A percentile compares a stretch with the other conserved stretches of the same genome.
These are phyloP conservation scores for Aurelia aurita DNA, from an alignment of 30 jellyfish, hydroid and myxozoan species.

Conservation along the genomic window DNA sequence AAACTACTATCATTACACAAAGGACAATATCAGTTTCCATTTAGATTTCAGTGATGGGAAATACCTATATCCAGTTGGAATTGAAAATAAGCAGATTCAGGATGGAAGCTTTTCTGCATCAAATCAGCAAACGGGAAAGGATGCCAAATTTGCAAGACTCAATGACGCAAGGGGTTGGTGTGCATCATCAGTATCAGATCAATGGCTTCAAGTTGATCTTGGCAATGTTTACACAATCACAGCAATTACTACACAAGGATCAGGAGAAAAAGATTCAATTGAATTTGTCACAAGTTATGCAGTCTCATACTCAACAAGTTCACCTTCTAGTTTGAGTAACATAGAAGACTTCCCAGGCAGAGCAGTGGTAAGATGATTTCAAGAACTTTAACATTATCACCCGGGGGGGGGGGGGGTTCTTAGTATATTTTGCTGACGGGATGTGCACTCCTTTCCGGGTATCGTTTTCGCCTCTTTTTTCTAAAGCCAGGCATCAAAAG, in stretches of 20 bases:
- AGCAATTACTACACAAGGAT: constrained; percentile 35
- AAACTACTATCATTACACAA: too few relatives aligned
- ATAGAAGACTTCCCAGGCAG: constrained; percentile 41
- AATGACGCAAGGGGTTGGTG: constrained; percentile 30
- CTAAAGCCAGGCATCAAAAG: too few relatives aligned
- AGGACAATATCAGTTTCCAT: not conserved
- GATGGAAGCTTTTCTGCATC: constrained; percentile 12
- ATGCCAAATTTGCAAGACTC: constrained; percentile 41
- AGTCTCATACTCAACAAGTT: constrained; percentile 15
- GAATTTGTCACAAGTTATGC: constrained; percentile 15
- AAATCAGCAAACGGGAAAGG: constrained; percentile 1
- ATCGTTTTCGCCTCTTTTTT: too few relatives aligned
- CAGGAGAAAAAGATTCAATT: constrained; percentile 2
- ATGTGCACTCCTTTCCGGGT: too few relatives aligned
- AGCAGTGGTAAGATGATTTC: constrained; percentile 1
- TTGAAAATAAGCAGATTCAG: constrained; percentile 11
- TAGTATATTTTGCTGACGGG: too few relatives aligned
- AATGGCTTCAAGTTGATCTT: constrained; percentile 39
- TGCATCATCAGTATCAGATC: constrained; percentile 20
- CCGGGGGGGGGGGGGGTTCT: too few relatives aligned
- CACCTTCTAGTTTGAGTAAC: not conserved
- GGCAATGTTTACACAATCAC: constrained; percentile 4
- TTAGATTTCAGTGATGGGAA: constrained; percentile 2
- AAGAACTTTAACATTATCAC: too few relatives aligned
- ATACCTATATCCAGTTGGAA: constrained; percentile 17